Conservation (phyloP, 2,888 invertebrate genomes). For the Notocelia uddmanniana region DNA sequence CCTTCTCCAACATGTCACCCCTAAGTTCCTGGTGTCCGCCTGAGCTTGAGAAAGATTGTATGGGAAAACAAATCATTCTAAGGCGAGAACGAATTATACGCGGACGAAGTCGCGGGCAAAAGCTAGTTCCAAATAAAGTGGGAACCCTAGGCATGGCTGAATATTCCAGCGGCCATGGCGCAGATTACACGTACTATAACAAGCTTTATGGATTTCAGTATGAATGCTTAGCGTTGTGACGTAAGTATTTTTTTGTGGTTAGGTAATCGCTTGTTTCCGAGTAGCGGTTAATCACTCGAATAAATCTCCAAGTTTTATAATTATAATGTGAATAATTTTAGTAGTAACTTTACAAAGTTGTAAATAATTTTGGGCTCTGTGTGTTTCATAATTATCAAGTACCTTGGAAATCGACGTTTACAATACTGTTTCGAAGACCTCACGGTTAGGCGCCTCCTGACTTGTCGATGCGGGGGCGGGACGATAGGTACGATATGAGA, state of each 20-base stretch:
- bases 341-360: not conserved
- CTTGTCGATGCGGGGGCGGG: too few relatives aligned
- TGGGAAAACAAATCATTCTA: too few relatives aligned
- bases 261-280: slow-evolving; percentile 20
- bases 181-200: slow-evolving; percentile 7
- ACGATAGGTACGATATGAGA: too few relatives aligned
- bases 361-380: not conserved
- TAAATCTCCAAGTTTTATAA: not conserved
- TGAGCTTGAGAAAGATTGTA: too few relatives aligned
- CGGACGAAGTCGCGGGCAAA: too few relatives aligned
- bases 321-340: slow-evolving; percentile 6
- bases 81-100: too few relatives aligned
- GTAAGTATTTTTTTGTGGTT: slow-evolving; percentile 8
- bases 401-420: not conserved
- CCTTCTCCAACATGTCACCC: too few relatives aligned
- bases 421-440: too few relatives aligned
- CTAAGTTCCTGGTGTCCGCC: too few relatives aligned
- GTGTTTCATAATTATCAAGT: not conserved
- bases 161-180: not conserved
- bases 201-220: slow-evolving; percentile 15
- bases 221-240: slow-evolving; percentile 10
- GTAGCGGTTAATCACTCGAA: not conserved
- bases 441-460: too few relatives aligned
- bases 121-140: not conserved
- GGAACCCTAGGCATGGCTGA: slow-evolving; percentile 4